These are phyloP conservation scores for Orbicella faveolata DNA, from an alignment of 64 coral and sea anemone species.

Conservation along the genomic window DNA sequence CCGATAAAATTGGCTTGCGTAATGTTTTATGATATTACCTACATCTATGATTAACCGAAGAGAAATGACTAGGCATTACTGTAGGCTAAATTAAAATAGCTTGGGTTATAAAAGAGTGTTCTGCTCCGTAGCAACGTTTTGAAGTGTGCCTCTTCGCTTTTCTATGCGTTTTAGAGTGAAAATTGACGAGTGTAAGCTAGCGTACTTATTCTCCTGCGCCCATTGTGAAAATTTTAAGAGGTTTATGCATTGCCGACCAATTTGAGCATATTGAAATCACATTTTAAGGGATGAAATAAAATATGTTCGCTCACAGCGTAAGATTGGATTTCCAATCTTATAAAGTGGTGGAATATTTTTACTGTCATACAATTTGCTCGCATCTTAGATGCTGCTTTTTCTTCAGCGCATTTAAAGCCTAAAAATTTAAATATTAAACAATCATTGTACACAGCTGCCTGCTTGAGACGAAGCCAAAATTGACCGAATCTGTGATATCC, in stretches of 20 bases:
- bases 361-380: neutral
- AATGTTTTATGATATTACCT: constrained; percentile 16
- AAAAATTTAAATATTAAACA: constrained; percentile 62
- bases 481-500: constrained; percentile 7
- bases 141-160: neutral
- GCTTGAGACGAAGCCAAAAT: constrained; percentile 11
- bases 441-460: constrained; percentile 40
- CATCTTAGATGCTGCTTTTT: constrained; percentile 3
- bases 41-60: neutral
- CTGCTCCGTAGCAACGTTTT: neutral
- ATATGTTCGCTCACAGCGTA: neutral
- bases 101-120: neutral
- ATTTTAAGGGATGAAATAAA: constrained; percentile 8
- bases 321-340: constrained; percentile 4
- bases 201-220: neutral
- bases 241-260: constrained; percentile 12
- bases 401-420: constrained; percentile 37
- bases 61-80: neutral
- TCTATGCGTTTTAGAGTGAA: neutral
- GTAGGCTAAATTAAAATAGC: neutral
- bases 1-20: constrained; percentile 18
- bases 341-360: neutral
- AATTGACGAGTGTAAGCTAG: neutral
- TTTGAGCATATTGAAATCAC: constrained; percentile 6
- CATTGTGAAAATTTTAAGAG: neutral